Conservation (phyloP, 92 coral and sea anemone species). For the Muricea muricata region DNA sequence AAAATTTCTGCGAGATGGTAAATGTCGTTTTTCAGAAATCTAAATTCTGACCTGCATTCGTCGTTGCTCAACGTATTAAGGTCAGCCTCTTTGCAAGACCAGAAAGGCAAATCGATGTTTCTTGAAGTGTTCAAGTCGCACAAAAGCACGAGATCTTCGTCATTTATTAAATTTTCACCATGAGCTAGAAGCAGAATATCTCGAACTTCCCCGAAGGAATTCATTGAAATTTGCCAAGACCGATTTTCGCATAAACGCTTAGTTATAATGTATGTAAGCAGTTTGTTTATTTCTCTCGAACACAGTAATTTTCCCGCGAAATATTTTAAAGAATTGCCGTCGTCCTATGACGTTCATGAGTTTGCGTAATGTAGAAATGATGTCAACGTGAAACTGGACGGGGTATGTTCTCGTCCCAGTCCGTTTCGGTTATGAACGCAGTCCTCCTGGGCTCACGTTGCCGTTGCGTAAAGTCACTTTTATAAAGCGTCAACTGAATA, state of each 20-base stretch:
- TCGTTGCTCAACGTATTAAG: neutral
- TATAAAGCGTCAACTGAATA: no score
- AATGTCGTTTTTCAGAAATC: constrained; percentile 26
- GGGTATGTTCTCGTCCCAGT: neutral
- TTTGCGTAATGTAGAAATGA: neutral
- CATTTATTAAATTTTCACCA: constrained; percentile 42
- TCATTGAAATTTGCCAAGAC: neutral
- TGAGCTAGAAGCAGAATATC: no score
- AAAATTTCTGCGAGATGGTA: constrained; percentile 25
- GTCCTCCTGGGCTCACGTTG: no score
- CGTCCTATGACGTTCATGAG: neutral
- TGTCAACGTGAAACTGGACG: neutral
- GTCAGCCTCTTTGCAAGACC: constrained; percentile 54
- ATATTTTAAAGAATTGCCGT: neutral
- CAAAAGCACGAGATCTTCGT: constrained; percentile 47
- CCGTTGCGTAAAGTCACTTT: neutral
- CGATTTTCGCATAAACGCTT: neutral
- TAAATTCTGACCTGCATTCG: no score
- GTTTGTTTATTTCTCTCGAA: neutral
- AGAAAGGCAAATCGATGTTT: constrained; percentile 63
- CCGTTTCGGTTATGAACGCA: neutral
- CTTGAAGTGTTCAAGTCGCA: constrained; percentile 48
- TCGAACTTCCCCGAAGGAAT: neutral
- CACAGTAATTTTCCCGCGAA: neutral
- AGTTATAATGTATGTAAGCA: no score